Base-by-base conservation (phyloP, 2,797 vertebrate species). In the Hylomyscus alleni region DNA sequence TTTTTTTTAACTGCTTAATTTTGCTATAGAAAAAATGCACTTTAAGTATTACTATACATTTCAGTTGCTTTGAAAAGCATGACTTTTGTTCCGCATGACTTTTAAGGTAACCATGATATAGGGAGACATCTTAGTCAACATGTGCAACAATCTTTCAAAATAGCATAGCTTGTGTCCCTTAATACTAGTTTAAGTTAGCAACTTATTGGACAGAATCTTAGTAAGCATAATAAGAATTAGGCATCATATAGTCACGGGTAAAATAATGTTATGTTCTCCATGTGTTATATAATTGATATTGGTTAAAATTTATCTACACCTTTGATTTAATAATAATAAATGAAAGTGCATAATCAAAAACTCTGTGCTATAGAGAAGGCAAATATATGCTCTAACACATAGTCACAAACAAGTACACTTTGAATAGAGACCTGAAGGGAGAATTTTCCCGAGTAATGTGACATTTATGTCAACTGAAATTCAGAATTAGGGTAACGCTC, bases 101-200 rank as follows among this genome's bases (percentile, higher is more conserved):
- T 91, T 95, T 44, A 62, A 91, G 67, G 44, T 17, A 10, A 29
- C 26, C 19, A 94, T 65, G 89, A 76, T 3, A 50, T 31, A 67
- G 69, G 12, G 67, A 95, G 14, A 29, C 26, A 62, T 89, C 47
- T 82, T 92, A 93, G 40, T 17, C 91, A 93, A 92, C 67, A 13
- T 78, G 19, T 93, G 29, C 84, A 94, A 60, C n/a, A 82, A 15
- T 15, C 31, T 95, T 94, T 92, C 47, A 96, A 87, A 90, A 88
- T 77, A 37, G 58, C 44, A 44, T 47, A 73, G 58, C 54, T 97
- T 94, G 67, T 0, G 54, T 72, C 50, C 29, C 31, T 84, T 50
- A 94, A 73, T 37, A 29, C 31, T 77, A 90, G 69, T 82, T 50
- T 44, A 97, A 89, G 12, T 75, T 73, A 54, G 31, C 11, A 31